Evolutionary conservation across 2,113 vertebrate species (phyloP).

Genomic region (Rhynchomys soricoides): DNA sequence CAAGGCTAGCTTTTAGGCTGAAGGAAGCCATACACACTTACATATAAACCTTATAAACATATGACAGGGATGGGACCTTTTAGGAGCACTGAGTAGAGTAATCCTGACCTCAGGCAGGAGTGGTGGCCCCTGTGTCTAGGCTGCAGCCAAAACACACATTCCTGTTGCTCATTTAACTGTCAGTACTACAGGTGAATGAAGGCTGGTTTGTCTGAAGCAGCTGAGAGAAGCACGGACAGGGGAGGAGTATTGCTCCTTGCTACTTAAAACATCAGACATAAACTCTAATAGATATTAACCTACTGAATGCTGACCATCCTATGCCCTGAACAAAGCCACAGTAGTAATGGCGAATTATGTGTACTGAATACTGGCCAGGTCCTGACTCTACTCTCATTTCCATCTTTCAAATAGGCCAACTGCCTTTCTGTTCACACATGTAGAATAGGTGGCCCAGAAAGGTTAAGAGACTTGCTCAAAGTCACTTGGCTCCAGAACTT

Average conservation of each 20-base stretch:
- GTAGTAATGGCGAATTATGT: too few species aligned
- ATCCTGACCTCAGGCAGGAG: too few species aligned
- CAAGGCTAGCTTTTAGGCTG: background rate
- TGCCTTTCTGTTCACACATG: background rate
- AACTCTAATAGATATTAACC: background rate
- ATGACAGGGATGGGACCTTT: background rate
- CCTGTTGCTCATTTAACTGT: background rate
- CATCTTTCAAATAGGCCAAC: background rate
- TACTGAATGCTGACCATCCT: background rate
- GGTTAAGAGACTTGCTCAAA: background rate
- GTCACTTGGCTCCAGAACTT: background rate
- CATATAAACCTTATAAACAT: background rate
- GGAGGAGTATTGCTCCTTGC: background rate
- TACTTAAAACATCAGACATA: background rate
- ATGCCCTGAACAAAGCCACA: background rate
- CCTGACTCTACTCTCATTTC: background rate
- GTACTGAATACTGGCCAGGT: background rate
- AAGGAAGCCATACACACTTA: too few species aligned
- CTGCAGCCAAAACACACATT: background rate
- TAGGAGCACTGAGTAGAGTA: background rate
- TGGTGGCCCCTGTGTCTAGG: background rate
- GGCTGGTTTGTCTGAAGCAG: background rate
- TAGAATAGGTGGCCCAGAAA: slow-evolving; percentile 21
- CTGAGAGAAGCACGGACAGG: too few species aligned
- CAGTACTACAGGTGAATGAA: too few species aligned